phyloP scores from a whole-genome alignment of 2,888 invertebrate genomes.

The Ormyrus rosae region DNA sequence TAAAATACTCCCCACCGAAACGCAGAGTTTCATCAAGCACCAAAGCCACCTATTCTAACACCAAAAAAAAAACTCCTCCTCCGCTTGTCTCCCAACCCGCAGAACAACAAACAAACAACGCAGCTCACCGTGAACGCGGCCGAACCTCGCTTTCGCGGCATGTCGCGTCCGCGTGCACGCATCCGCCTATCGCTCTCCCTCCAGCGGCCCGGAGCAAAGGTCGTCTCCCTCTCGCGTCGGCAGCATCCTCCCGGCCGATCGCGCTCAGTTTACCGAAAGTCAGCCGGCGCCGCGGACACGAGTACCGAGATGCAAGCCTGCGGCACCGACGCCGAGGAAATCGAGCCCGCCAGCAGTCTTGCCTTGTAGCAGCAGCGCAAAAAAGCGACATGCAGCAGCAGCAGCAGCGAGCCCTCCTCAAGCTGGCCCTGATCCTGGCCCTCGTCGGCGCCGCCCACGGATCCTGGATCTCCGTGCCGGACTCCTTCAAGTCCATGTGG shows the following conservation, averaged over 20 bases:
- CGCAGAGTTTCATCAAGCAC: no score
- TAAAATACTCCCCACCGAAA: no score
- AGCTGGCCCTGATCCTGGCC: conserved; percentile 24
- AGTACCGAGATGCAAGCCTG: background rate
- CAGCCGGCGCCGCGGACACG: background rate
- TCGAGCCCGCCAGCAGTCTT: conserved; percentile 22
- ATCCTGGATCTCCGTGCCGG: conserved; percentile 64
- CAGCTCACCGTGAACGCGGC: conserved; percentile 47
- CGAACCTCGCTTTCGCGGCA: conserved; percentile 17
- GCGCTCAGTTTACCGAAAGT: conserved; percentile 21
- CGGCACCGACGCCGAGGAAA: conserved; percentile 37
- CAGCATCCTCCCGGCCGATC: background rate
- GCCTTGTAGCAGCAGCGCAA: no score
- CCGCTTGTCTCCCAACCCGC: background rate
- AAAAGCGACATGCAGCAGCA: background rate
- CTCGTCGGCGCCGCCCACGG: conserved; percentile 49
- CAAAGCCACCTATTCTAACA: no score
- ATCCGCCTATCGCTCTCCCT: conserved; percentile 5
- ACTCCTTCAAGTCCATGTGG: conserved; percentile 68
- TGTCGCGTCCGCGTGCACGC: background rate
- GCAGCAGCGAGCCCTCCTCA: background rate
- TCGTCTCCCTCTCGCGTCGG: background rate
- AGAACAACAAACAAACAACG: background rate
- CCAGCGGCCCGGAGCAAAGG: background rate
- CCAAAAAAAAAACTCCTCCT: no score